Evolutionary conservation across 2,797 vertebrate genomes (phyloP).

Genomic region (Masticophis lateralis): DNA sequence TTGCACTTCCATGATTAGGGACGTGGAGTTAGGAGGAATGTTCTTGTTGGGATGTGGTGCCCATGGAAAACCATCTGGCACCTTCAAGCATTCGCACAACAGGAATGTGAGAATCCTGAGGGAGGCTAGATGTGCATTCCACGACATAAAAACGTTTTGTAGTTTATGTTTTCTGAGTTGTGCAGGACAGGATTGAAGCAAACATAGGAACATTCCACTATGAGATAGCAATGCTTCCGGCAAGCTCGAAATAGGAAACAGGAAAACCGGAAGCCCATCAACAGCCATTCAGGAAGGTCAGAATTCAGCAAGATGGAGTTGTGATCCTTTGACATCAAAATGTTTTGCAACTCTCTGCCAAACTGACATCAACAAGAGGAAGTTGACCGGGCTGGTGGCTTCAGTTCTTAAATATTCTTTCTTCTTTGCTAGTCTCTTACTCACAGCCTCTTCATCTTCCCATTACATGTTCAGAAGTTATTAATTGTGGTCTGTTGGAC

Average conservation of each 20-base stretch:
- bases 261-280: background rate
- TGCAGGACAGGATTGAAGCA: background rate
- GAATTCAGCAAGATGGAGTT: background rate
- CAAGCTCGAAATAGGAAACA: background rate
- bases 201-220: background rate
- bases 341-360: background rate
- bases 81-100: background rate
- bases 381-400: background rate
- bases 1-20: background rate
- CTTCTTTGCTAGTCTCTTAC: background rate
- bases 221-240: background rate
- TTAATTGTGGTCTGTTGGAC: background rate
- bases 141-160: background rate
- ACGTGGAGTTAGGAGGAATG: background rate
- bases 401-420: background rate
- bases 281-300: background rate
- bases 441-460: background rate
- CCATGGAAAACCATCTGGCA: background rate
- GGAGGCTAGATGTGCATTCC: background rate
- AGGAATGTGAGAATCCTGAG: background rate
- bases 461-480: background rate
- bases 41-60: no score
- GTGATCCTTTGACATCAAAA: background rate
- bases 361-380: background rate
- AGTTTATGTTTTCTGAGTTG: background rate